These are phyloP conservation scores for Paraescarpia echinospica DNA, from an alignment of 1,140 invertebrate genomes.

Conservation along the genomic window DNA sequence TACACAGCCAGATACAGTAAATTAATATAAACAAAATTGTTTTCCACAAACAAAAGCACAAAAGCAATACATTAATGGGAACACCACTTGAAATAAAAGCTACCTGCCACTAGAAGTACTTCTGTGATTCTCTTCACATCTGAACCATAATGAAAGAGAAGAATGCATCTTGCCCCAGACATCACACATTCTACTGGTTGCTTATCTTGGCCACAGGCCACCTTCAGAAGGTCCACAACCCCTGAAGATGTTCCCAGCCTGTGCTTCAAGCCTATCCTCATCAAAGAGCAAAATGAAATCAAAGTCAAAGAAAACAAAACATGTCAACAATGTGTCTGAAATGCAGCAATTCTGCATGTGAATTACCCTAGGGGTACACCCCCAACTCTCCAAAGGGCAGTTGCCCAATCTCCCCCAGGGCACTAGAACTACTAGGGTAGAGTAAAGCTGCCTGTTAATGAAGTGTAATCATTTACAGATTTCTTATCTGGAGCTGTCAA, in stretches of 20 bases:
- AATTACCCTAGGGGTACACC: neutral
- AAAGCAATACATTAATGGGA: neutral
- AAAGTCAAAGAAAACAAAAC: constrained; percentile 6
- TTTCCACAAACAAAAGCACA: too few relatives aligned
- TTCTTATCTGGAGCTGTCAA: neutral
- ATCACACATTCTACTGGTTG: neutral
- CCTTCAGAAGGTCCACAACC: neutral
- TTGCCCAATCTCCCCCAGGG: neutral
- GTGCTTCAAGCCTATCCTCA: neutral
- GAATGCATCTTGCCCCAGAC: neutral
- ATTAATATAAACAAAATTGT: too few relatives aligned
- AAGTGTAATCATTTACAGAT: neutral
- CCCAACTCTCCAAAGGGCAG: neutral
- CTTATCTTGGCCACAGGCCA: neutral
- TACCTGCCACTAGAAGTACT: neutral
- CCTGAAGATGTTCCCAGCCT: neutral
- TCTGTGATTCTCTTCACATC: neutral
- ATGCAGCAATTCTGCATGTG: neutral
- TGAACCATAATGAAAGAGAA: neutral
- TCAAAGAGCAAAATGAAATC: neutral
- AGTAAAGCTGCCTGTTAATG: neutral
- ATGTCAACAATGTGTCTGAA: neutral
- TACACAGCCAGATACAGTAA: too few relatives aligned
- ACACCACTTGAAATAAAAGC: neutral
- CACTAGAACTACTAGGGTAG: neutral